phyloP scores from a whole-genome alignment of 2,797 vertebrate species.

The Crenichthys baileyi region DNA sequence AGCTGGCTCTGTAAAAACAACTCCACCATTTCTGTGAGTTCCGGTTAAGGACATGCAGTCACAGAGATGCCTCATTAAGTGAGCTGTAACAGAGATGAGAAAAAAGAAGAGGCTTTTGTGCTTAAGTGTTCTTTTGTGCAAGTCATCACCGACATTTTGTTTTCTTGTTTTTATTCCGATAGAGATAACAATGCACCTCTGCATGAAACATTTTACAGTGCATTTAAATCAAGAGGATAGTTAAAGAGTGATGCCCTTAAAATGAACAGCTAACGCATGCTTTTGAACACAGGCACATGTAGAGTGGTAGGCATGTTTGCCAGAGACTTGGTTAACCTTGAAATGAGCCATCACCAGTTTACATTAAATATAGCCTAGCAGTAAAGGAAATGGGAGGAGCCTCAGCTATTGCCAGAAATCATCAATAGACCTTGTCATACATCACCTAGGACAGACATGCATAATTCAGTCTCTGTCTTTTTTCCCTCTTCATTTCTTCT shows the following conservation, averaged over 20 bases:
- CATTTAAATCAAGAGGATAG: slow-evolving; percentile 31
- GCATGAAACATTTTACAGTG: slow-evolving; percentile 33
- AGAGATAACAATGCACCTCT: slow-evolving; percentile 11
- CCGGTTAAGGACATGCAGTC: slow-evolving; percentile 63
- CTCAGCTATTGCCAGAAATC: slow-evolving; percentile 57
- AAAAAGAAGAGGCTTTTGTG: slow-evolving; percentile 17
- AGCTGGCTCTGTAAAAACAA: slow-evolving; percentile 59
- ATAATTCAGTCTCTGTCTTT: slow-evolving; percentile 53
- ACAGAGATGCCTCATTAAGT: slow-evolving; percentile 45
- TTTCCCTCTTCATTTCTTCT: slow-evolving; percentile 13
- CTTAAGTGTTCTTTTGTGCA: slow-evolving; percentile 59
- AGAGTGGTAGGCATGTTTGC: slow-evolving; percentile 22
- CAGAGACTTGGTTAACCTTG: slow-evolving; percentile 65
- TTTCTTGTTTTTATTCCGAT: slow-evolving; percentile 33
- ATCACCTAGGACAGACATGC: slow-evolving; percentile 56
- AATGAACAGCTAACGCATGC: not conserved
- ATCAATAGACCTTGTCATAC: slow-evolving; percentile 55
- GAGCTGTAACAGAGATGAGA: slow-evolving; percentile 37
- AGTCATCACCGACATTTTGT: slow-evolving; percentile 54
- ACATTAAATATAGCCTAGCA: slow-evolving; percentile 55
- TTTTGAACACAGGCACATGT: slow-evolving; percentile 13
- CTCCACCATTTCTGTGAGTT: slow-evolving; percentile 52
- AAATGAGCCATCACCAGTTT: slow-evolving; percentile 59
- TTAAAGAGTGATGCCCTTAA: not conserved
- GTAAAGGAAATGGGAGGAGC: slow-evolving; percentile 63